phyloP scores from a whole-genome alignment of 2,888 invertebrate genomes.

The Epiblema foenella region DNA sequence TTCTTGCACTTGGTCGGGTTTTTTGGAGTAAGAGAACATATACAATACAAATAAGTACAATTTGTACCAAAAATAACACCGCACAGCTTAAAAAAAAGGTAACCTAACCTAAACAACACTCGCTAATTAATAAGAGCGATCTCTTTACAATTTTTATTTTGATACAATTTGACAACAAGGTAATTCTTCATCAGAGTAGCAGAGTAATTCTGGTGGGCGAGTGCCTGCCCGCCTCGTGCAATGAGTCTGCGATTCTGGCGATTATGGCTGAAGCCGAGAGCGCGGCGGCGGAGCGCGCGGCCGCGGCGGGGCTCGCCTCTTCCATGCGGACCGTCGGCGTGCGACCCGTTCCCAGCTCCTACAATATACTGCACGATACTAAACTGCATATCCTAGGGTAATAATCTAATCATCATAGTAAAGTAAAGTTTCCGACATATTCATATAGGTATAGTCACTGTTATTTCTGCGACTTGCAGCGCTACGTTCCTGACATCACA shows the following conservation, averaged over 20 bases:
- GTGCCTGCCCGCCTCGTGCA: conserved; percentile 90
- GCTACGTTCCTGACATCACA: neutral
- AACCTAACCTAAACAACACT: too few relatives aligned
- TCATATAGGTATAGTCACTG: neutral
- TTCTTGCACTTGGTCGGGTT: too few relatives aligned
- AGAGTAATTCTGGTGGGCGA: conserved; percentile 89
- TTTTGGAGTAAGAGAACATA: too few relatives aligned
- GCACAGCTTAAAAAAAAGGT: too few relatives aligned
- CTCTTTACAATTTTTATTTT: too few relatives aligned
- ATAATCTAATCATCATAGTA: neutral
- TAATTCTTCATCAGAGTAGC: conserved; percentile 65
- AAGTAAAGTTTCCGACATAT: too few relatives aligned
- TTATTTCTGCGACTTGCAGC: neutral
- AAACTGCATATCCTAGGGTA: conserved; percentile 89
- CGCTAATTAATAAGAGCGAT: too few relatives aligned
- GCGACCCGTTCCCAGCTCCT: conserved; percentile 88
- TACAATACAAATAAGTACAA: too few relatives aligned
- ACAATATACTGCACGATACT: conserved; percentile 85
- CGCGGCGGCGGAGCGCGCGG: conserved; percentile 61
- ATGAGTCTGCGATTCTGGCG: conserved; percentile 78
- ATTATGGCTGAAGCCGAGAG: conserved; percentile 71
- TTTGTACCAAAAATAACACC: too few relatives aligned
- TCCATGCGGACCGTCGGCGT: conserved; percentile 84
- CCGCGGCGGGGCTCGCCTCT: conserved; percentile 68
- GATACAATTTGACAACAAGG: neutral